A percentile compares a stretch with the other conserved stretches of the same genome.
Evolutionary conservation across 2,113 vertebrate genomes (phyloP).

Genomic region (Balaeniceps rex): DNA sequence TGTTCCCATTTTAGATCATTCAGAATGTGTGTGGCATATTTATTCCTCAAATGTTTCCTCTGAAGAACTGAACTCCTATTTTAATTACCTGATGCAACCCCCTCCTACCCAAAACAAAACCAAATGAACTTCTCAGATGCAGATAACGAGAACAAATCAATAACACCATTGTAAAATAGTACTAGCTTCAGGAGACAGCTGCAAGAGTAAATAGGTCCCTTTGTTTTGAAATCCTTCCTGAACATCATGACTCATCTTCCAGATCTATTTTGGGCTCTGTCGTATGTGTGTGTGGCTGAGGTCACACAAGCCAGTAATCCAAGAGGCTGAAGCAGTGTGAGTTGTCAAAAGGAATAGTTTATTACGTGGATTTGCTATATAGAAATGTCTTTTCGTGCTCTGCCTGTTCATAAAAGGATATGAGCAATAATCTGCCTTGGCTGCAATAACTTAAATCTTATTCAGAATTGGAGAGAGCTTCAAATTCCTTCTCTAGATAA

Average conservation of each 20-base stretch:
- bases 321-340: background rate
- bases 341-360: constrained; percentile 1
- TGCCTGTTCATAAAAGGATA: constrained; percentile 1
- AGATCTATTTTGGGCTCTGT: constrained; percentile 39
- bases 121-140: constrained; percentile 3
- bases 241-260: constrained; percentile 53
- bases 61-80: background rate
- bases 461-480: background rate
- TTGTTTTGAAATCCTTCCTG: constrained; percentile 62
- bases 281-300: background rate
- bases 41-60: background rate
- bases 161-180: constrained; percentile 20
- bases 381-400: background rate
- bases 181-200: constrained; percentile 31
- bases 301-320: constrained; percentile 27
- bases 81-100: background rate
- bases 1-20: background rate
- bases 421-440: background rate
- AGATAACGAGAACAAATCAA: constrained; percentile 37
- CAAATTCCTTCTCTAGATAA: background rate
- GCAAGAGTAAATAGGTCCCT: constrained; percentile 40
- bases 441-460: background rate
- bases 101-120: background rate
- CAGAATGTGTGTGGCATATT: background rate
- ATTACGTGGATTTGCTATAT: background rate